phyloP scores from a whole-genome alignment of 2,888 invertebrate species.

The Rotaria magnacalcarata region DNA sequence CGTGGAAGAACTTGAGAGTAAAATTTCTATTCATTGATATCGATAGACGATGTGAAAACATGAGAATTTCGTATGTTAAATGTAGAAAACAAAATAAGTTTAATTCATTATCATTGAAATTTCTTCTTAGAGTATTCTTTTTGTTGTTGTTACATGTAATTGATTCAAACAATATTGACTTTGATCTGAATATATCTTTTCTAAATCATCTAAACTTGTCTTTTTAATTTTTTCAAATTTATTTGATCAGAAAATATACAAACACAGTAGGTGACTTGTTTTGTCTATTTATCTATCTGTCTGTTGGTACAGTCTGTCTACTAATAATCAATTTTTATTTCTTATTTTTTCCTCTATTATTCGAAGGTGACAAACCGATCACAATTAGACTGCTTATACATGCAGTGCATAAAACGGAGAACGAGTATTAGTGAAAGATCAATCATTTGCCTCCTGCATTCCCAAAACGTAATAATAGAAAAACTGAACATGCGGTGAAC shows the following conservation, averaged over 20 bases:
- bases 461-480: background rate
- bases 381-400: conserved; percentile 22
- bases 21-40: background rate
- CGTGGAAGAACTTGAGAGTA: no score
- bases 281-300: background rate
- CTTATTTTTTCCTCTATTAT: background rate
- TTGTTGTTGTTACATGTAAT: no score
- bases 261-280: conserved; percentile 3
- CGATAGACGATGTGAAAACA: background rate
- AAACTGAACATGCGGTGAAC: background rate
- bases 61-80: background rate
- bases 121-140: background rate
- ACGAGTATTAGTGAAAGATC: background rate
- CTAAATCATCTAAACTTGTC: background rate
- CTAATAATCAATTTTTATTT: background rate
- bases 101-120: background rate
- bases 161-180: no score
- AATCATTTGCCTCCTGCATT: background rate
- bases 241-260: background rate
- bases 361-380: conserved; percentile 24
- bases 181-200: no score
- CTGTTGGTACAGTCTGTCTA: background rate
- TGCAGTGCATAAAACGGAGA: background rate
- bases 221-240: background rate
- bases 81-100: no score